Conservation (phyloP, 2,113 vertebrate genomes). For the Gopherus evgoodei region DNA sequence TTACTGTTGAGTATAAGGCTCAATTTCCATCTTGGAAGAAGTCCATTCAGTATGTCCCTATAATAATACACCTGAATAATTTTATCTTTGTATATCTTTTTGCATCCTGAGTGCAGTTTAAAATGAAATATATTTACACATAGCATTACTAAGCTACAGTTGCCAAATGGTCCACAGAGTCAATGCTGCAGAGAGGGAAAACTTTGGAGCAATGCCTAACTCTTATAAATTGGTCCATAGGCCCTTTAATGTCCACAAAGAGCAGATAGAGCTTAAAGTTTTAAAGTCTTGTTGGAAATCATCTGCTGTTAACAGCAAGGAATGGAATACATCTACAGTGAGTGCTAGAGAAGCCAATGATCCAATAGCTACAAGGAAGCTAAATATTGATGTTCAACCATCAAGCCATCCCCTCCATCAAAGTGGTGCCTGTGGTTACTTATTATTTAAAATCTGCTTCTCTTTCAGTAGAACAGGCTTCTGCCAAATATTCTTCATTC, state of each 20-base stretch:
- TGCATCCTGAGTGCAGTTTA: not conserved
- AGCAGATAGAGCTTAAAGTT: not conserved
- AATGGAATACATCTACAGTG: not conserved
- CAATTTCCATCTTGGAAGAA: not conserved
- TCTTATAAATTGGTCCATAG: rapidly evolving
- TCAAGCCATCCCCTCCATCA: not conserved
- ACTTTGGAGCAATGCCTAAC: not conserved
- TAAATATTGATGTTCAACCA: not conserved
- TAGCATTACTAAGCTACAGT: not conserved
- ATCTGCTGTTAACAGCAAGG: not conserved
- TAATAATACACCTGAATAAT: not conserved
- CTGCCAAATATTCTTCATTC: not conserved
- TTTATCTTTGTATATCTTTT: not conserved
- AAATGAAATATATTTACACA: not conserved
- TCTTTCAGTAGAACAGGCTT: not conserved
- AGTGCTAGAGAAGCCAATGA: not conserved
- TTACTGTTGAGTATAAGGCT: not conserved
- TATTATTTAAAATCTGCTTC: not conserved
- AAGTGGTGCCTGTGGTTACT: not conserved
- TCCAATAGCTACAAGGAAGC: not conserved
- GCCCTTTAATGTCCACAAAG: not conserved
- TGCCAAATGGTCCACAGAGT: not conserved
- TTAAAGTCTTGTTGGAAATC: not conserved
- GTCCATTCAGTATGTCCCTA: not conserved
- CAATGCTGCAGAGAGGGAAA: not conserved